phyloP scores from a whole-genome alignment of 2,797 vertebrate genomes.

The Oryzias dopingdopingensis region DNA sequence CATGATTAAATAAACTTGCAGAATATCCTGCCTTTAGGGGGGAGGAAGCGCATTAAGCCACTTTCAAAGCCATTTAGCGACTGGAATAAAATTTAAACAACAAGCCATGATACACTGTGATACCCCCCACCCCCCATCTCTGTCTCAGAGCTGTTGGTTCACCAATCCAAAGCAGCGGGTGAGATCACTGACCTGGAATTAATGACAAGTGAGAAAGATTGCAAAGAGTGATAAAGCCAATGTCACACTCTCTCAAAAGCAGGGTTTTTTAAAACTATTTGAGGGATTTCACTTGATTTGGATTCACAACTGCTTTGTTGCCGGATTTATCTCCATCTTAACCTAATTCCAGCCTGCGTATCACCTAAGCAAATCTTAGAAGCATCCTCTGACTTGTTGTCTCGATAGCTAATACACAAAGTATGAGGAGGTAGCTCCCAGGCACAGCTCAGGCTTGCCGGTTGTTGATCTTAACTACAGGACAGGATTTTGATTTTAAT shows the following conservation, averaged over 20 bases:
- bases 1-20: conserved; percentile 79
- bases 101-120: conserved; percentile 78
- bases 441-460: conserved; percentile 28
- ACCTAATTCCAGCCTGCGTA: conserved; percentile 41
- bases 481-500: conserved; percentile 36
- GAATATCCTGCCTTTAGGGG: conserved; percentile 75
- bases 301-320: conserved; percentile 50
- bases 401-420: conserved; percentile 37
- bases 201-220: conserved; percentile 68
- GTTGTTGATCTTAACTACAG: conserved; percentile 31
- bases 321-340: conserved; percentile 31
- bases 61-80: conserved; percentile 75
- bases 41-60: conserved; percentile 76
- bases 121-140: conserved; percentile 55
- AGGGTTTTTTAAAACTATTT: conserved; percentile 46
- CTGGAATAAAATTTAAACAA: conserved; percentile 72
- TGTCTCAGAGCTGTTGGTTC: conserved; percentile 45
- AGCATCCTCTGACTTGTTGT: conserved; percentile 36
- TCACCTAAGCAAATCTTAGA: conserved; percentile 39
- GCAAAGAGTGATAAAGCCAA: conserved; percentile 67
- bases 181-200: conserved; percentile 75
- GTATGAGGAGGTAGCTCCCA: conserved; percentile 24
- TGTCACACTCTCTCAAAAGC: conserved; percentile 63
- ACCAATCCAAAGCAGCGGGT: conserved; percentile 48
- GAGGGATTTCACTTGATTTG: conserved; percentile 44